These are phyloP conservation scores for Gobius niger DNA, from an alignment of 2,113 vertebrate genomes.

Conservation along the genomic window DNA sequence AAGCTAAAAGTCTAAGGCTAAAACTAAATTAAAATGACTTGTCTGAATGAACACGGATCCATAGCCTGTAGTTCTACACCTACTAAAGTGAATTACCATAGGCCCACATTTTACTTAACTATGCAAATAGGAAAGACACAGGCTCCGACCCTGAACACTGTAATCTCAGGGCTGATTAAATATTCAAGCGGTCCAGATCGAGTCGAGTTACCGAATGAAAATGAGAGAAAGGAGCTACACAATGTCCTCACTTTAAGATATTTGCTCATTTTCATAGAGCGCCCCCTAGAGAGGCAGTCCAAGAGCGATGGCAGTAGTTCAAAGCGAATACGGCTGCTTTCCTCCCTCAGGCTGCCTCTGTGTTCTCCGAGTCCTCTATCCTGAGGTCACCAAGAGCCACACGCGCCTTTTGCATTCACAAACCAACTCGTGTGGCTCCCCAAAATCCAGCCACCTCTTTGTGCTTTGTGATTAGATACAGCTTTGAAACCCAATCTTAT, in stretches of 20 bases:
- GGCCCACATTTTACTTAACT: conserved; percentile 15
- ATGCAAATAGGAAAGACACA: conserved; percentile 15
- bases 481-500: conserved; percentile 19
- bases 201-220: conserved; percentile 8
- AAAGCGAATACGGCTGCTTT: conserved; percentile 17
- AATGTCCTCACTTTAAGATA: conserved; percentile 20
- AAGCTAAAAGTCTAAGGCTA: no score
- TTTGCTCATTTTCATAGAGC: conserved; percentile 17
- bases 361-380: conserved; percentile 31
- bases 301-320: conserved; percentile 8
- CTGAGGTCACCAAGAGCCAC: background rate
- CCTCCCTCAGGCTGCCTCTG: conserved; percentile 13
- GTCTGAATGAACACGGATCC: background rate
- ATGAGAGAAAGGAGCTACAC: background rate
- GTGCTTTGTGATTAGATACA: conserved; percentile 3
- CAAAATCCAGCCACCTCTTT: background rate
- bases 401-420: conserved; percentile 3
- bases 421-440: background rate
- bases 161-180: conserved; percentile 16
- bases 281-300: conserved; percentile 6
- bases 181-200: conserved; percentile 15
- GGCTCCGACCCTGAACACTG: conserved; percentile 2
- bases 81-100: background rate
- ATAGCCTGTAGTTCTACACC: background rate
- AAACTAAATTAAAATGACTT: no score